Evolutionary conservation across 2,888 invertebrate species (phyloP).

Genomic region (Drosophila leonis): DNA sequence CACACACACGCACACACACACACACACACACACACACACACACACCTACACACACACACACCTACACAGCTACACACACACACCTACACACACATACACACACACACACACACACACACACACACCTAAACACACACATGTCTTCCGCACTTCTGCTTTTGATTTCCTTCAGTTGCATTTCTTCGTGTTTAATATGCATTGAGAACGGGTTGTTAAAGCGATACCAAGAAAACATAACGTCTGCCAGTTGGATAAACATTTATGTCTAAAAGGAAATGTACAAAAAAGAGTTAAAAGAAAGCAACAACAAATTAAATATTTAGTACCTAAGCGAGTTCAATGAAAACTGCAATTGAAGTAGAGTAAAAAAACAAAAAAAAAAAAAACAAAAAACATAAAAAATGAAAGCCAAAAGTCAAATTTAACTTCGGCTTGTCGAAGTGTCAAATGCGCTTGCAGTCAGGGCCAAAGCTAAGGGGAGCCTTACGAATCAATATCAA

Average conservation of each 20-base stretch:
- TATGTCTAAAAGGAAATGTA: slow-evolving; percentile 18
- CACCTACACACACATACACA: not conserved
- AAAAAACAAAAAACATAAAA: not conserved
- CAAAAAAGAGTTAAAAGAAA: slow-evolving; percentile 14
- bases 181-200: not conserved
- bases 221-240: slow-evolving; percentile 1
- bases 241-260: slow-evolving; percentile 30
- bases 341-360: slow-evolving; percentile 4
- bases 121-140: slow-evolving; percentile 14
- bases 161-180: slow-evolving; percentile 27
- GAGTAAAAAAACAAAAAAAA: not conserved
- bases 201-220: slow-evolving; percentile 9
- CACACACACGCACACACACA: slow-evolving; percentile 2
- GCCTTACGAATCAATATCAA: not conserved
- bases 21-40: not conserved
- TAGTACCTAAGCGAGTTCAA: slow-evolving; percentile 14
- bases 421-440: not conserved
- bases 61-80: not conserved
- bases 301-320: slow-evolving; percentile 2
- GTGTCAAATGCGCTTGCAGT: slow-evolving; percentile 1
- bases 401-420: not conserved
- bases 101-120: not conserved
- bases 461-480: not conserved
- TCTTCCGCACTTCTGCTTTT: slow-evolving; percentile 43
- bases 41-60: not conserved